Percentiles rank a stretch among this genome's conserved stretches.
Evolutionary conservation across 2,888 invertebrate genomes (phyloP).

Genomic region (Rotaria macrura): DNA sequence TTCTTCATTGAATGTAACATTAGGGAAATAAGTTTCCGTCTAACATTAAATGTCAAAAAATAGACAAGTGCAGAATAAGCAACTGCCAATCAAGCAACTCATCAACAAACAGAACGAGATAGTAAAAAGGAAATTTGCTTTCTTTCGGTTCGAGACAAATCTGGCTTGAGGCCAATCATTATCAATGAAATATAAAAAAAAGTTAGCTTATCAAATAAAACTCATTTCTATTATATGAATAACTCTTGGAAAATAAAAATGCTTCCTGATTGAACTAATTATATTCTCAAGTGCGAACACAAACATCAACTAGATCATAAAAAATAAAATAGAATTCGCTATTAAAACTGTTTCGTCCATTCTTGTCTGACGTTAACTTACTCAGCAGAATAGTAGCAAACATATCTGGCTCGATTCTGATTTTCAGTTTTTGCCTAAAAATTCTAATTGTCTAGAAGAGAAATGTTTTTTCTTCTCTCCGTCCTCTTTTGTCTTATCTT

Average conservation of each 20-base stretch:
- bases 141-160: neutral
- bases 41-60: neutral
- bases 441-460: neutral
- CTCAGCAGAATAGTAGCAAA: too few species aligned
- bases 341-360: too few species aligned
- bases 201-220: neutral
- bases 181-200: neutral
- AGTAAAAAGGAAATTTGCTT: neutral
- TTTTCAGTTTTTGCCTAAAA: too few species aligned
- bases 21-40: neutral
- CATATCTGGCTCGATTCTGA: too few species aligned
- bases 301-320: neutral
- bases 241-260: neutral
- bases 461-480: too few species aligned
- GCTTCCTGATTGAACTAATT: neutral
- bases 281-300: neutral
- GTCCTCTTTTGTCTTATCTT: too few species aligned
- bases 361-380: neutral
- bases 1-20: neutral
- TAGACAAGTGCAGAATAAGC: conserved; percentile 4
- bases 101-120: neutral
- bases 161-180: neutral
- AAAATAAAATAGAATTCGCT: neutral
- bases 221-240: neutral
- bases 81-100: neutral